phyloP scores from a whole-genome alignment of 2,113 vertebrate genomes.

The Lagopus leucura region DNA sequence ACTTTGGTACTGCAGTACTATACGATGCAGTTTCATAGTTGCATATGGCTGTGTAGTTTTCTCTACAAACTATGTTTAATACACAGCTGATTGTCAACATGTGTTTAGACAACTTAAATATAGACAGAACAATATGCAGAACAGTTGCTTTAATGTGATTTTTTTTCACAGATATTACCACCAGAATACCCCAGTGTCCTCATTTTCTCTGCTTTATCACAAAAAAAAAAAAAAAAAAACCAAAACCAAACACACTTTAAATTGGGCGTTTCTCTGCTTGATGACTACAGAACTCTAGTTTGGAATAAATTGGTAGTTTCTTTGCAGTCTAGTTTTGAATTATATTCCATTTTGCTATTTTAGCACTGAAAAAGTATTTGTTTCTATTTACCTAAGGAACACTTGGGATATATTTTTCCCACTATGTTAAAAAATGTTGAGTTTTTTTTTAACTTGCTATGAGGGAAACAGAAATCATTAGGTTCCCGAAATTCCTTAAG shows the following conservation, averaged over 20 bases:
- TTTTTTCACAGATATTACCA: not conserved
- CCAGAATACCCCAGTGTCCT: not conserved
- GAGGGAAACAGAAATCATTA: not conserved
- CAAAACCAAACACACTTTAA: too few species aligned
- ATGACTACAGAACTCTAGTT: not conserved
- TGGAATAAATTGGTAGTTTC: not conserved
- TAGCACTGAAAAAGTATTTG: slow-evolving; percentile 21
- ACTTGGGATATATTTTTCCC: not conserved
- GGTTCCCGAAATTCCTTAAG: not conserved
- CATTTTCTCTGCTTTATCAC: not conserved
- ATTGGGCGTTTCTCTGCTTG: not conserved
- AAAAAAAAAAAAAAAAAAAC: too few species aligned
- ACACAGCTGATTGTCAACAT: not conserved
- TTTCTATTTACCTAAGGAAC: not conserved
- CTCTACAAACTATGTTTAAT: not conserved
- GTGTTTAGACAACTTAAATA: not conserved
- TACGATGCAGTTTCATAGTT: not conserved
- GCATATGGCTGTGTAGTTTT: not conserved
- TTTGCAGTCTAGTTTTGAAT: slow-evolving; percentile 33
- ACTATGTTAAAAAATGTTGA: not conserved
- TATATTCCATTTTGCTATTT: slow-evolving; percentile 28
- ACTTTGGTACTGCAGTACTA: not conserved
- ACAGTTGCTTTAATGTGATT: not conserved
- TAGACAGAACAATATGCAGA: not conserved
- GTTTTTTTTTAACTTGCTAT: not conserved